These are phyloP conservation scores for Chydorus sphaericus DNA, from an alignment of 2,888 invertebrate genomes.

Conservation along the genomic window DNA sequence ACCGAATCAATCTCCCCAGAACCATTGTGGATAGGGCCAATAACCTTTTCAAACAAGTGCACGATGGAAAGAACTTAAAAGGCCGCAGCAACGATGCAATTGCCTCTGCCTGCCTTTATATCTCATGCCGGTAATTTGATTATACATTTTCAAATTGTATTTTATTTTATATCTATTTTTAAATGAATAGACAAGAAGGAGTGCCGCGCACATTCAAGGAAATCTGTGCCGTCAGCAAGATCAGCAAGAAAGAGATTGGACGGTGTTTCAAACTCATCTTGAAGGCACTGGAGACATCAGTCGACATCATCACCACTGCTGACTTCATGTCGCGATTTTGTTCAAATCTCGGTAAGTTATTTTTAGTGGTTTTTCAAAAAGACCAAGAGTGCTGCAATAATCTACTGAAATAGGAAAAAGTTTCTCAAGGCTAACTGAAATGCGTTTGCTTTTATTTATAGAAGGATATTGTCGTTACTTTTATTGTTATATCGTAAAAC, in stretches of 20 bases:
- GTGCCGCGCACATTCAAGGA: constrained; percentile 97
- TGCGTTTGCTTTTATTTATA: too few relatives aligned
- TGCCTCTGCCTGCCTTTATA: constrained; percentile 95
- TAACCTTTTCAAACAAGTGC: constrained; percentile 92
- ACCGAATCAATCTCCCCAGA: constrained; percentile 89
- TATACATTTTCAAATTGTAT: neutral
- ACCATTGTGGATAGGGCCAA: constrained; percentile 95
- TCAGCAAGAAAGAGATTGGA: constrained; percentile 98
- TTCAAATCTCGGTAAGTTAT: constrained; percentile 54
- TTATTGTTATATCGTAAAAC: neutral
- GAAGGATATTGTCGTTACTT: neutral
- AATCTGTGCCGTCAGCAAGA: constrained; percentile 97
- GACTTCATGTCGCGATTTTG: constrained; percentile 99
- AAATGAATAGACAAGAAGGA: constrained; percentile 45
- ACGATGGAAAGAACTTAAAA: constrained; percentile 88
- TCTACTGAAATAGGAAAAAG: neutral
- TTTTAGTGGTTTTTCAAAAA: neutral
- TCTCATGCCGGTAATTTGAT: constrained; percentile 73
- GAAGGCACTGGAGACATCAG: constrained; percentile 89
- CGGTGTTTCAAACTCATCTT: constrained; percentile 93
- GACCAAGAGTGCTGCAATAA: neutral
- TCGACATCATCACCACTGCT: constrained; percentile 92
- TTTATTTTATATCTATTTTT: neutral
- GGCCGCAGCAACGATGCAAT: constrained; percentile 96
- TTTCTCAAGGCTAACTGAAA: neutral